phyloP scores from a whole-genome alignment of 2,888 invertebrate species.

The Dioctria linearis region DNA sequence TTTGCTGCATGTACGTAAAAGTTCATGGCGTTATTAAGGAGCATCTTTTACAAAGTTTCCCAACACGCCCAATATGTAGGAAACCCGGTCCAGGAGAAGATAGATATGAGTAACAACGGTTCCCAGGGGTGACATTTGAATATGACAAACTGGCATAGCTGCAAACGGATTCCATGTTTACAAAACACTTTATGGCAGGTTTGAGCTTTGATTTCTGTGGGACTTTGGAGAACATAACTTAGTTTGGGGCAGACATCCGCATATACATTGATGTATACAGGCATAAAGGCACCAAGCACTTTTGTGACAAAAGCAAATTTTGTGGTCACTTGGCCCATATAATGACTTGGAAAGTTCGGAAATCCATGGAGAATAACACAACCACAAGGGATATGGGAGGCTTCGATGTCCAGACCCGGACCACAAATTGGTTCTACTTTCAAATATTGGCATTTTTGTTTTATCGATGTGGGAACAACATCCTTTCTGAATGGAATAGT shows the following conservation, averaged over 20 bases:
- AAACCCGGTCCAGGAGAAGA: constrained; percentile 7
- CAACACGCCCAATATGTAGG: constrained; percentile 27
- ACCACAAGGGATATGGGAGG: constrained; percentile 1
- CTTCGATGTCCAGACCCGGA: not conserved
- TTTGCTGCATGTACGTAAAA: constrained; percentile 34
- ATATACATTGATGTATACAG: not conserved
- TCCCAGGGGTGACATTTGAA: constrained; percentile 51
- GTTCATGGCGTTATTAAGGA: constrained; percentile 44
- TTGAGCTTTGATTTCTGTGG: constrained; percentile 52
- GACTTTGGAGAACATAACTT: constrained; percentile 26
- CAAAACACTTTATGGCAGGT: constrained; percentile 53
- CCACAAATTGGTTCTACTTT: constrained; percentile 29
- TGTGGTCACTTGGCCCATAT: constrained; percentile 45
- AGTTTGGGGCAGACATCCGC: not conserved
- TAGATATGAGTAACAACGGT: constrained; percentile 41
- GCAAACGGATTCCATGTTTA: constrained; percentile 51
- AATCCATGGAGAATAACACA: constrained; percentile 12
- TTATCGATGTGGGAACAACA: not conserved
- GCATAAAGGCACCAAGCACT: not conserved
- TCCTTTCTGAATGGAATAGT: too few relatives aligned
- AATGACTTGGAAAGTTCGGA: constrained; percentile 44
- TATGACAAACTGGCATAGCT: constrained; percentile 49
- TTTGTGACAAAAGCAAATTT: constrained; percentile 46
- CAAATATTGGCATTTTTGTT: constrained; percentile 35
- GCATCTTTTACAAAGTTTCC: constrained; percentile 45